Evolutionary conservation across 1,140 invertebrate species (phyloP).

Genomic region (Pinna nobilis): DNA sequence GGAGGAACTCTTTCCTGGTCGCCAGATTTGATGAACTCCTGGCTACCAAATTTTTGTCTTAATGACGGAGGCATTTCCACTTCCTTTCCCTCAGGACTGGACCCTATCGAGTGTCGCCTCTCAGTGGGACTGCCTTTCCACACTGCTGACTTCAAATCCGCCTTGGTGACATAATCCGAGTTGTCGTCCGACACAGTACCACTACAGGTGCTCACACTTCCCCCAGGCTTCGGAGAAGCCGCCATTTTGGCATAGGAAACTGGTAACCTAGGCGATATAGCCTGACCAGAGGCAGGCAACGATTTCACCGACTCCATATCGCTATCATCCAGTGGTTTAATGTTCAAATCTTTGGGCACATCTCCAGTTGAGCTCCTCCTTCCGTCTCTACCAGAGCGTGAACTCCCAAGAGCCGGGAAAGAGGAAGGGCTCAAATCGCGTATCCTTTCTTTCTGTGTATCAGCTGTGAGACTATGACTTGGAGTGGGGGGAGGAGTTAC

Average conservation of each 20-base stretch:
- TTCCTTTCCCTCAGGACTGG: conserved; percentile 59
- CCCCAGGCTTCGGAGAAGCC: conserved; percentile 51
- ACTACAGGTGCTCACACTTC: conserved; percentile 29
- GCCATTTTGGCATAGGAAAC: conserved; percentile 68
- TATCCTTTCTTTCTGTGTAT: conserved; percentile 33
- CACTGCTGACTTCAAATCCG: conserved; percentile 42
- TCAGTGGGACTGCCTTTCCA: conserved; percentile 68
- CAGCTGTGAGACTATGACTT: conserved; percentile 12
- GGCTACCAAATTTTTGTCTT: conserved; percentile 43
- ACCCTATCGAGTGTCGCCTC: conserved; percentile 67
- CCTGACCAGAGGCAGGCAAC: conserved; percentile 55
- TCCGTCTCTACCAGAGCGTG: conserved; percentile 44
- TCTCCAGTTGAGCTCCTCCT: conserved; percentile 65
- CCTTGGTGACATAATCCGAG: conserved; percentile 32
- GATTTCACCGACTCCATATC: conserved; percentile 70
- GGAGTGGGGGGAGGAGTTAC: conserved; percentile 47
- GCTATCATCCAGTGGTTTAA: conserved; percentile 61
- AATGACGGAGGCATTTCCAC: conserved; percentile 33
- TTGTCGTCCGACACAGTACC: conserved; percentile 32
- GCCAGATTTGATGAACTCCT: conserved; percentile 37
- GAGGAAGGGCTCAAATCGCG: conserved; percentile 66
- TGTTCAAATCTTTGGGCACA: conserved; percentile 46
- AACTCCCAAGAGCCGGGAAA: conserved; percentile 59
- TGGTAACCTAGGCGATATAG: conserved; percentile 47
- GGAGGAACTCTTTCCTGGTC: conserved; percentile 13